Percentiles rank a stretch among this genome's conserved stretches.
Conservation (phyloP, 2,113 vertebrate genomes). For the Zonotrichia leucophrys region DNA sequence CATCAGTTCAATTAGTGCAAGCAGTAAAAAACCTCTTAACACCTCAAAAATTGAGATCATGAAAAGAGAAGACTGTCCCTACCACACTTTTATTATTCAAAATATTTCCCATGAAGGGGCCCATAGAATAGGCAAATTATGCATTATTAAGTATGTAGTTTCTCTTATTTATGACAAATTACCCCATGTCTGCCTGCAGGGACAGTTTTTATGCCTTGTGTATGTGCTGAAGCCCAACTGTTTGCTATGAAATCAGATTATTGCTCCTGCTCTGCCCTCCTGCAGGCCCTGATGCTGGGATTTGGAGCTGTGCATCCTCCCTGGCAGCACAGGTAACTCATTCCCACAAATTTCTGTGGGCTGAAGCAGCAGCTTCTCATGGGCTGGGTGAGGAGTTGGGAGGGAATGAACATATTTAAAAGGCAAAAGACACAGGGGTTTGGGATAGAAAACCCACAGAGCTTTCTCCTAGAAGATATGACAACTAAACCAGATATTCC, state of each 20-base stretch:
- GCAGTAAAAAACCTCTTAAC: not conserved
- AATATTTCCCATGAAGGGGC: not conserved
- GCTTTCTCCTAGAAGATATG: not conserved
- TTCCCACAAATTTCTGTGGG: not conserved
- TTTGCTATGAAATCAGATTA: not conserved
- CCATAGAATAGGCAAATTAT: not conserved
- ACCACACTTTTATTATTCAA: not conserved
- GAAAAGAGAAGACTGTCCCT: not conserved
- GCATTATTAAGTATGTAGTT: not conserved
- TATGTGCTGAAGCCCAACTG: not conserved
- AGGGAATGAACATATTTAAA: rapidly evolving
- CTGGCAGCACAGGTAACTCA: not conserved
- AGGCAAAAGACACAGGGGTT: rapidly evolving
- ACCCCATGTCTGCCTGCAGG: rapidly evolving
- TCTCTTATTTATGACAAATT: not conserved
- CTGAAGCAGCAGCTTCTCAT: not conserved
- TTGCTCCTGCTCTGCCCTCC: not conserved
- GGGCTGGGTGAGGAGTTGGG: not conserved
- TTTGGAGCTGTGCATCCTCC: not conserved
- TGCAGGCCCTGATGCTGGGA: not conserved
- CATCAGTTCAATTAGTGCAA: not conserved
- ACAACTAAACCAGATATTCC: not conserved
- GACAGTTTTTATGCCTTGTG: not conserved
- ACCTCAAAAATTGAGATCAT: not conserved
- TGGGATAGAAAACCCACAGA: not conserved